Evolutionary conservation across 2,797 vertebrate species (phyloP).

Genomic region (Cossypha niveicapilla): DNA sequence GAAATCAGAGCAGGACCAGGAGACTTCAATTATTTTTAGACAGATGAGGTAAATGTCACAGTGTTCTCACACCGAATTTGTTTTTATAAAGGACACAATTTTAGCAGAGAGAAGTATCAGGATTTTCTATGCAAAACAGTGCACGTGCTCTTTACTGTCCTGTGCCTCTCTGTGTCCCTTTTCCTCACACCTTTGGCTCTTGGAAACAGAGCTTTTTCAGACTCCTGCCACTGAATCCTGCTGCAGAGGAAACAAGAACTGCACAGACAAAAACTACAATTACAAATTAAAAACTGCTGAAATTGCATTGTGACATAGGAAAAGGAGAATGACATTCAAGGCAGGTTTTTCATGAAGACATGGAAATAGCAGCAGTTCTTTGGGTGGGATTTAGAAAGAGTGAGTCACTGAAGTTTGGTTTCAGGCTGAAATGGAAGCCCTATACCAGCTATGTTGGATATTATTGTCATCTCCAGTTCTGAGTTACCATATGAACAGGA

Average conservation of each 20-base stretch:
- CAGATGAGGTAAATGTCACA: not conserved
- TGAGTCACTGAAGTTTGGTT: not conserved
- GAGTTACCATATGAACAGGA: slow-evolving; percentile 23
- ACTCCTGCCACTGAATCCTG: not conserved
- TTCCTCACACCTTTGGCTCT: not conserved
- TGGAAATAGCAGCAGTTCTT: slow-evolving; percentile 9
- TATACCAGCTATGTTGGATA: not conserved
- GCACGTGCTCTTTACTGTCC: not conserved
- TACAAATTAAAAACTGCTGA: not conserved
- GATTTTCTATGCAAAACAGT: not conserved
- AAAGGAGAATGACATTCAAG: not conserved
- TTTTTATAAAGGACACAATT: not conserved
- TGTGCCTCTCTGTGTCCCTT: not conserved
- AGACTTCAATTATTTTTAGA: not conserved
- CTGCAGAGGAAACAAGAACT: not conserved
- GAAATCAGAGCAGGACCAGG: not conserved
- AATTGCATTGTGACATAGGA: not conserved
- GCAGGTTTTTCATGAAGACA: not conserved
- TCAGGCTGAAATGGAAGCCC: slow-evolving; percentile 8
- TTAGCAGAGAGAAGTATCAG: not conserved
- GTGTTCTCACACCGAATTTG: not conserved
- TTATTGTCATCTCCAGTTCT: not conserved
- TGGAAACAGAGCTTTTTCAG: not conserved
- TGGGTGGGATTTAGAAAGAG: not conserved
- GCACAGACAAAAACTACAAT: not conserved